Percentiles rank a stretch among this genome's conserved stretches.
Evolutionary conservation across 2,113 vertebrate species (phyloP).

Genomic region (Silurus glanis): DNA sequence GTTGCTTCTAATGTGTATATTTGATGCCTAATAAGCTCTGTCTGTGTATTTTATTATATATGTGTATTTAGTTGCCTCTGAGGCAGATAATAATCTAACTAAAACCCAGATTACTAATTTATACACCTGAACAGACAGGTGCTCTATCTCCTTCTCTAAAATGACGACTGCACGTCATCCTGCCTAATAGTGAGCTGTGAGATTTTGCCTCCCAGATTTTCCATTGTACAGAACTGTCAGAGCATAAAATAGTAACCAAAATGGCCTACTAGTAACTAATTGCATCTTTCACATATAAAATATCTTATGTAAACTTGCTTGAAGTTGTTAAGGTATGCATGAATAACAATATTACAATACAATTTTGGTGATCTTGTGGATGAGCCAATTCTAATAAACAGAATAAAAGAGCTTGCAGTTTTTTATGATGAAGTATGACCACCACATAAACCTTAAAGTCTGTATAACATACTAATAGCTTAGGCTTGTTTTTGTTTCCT

Average conservation of each 20-base stretch:
- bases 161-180: neutral
- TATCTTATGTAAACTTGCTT: too few relatives aligned
- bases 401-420: neutral
- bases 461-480: neutral
- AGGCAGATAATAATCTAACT: neutral
- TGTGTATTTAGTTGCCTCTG: conserved; percentile 3
- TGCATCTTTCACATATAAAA: neutral
- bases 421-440: neutral
- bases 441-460: conserved; percentile 16
- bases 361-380: neutral
- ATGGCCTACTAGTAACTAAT: neutral
- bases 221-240: neutral
- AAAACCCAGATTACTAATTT: neutral
- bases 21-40: neutral
- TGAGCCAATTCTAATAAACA: neutral
- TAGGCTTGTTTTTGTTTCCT: conserved; percentile 47
- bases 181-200: neutral
- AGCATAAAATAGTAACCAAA: neutral
- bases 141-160: neutral
- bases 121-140: neutral
- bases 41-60: neutral
- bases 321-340: neutral
- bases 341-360: neutral
- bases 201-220: neutral
- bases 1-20: conserved; percentile 10